Evolutionary conservation across 2,113 vertebrate species (phyloP).

Genomic region (Osmerus eperlanus): DNA sequence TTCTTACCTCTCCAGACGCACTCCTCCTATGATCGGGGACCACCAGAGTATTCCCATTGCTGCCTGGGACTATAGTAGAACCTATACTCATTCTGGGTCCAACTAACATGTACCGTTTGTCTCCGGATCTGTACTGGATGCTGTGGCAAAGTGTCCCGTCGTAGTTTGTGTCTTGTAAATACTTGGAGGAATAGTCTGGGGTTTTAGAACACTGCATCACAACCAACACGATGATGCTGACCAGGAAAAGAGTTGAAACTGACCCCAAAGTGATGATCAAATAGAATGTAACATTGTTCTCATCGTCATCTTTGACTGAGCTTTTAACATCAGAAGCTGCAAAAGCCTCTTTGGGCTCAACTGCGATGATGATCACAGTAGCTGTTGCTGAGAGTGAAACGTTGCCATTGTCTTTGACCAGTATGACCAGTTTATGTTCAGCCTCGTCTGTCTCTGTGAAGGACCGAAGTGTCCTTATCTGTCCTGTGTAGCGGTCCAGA

Average conservation of each 20-base stretch:
- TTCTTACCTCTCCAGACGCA: slow-evolving; percentile 29
- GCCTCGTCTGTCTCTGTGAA: slow-evolving; percentile 42
- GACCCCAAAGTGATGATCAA: slow-evolving; percentile 55
- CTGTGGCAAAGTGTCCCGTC: slow-evolving; percentile 64
- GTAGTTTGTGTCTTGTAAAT: slow-evolving; percentile 55
- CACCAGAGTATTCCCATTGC: slow-evolving; percentile 63
- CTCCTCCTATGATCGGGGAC: slow-evolving; percentile 53
- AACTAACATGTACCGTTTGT: slow-evolving; percentile 65
- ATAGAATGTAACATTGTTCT: slow-evolving; percentile 46
- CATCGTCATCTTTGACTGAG: slow-evolving; percentile 33
- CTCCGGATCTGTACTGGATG: slow-evolving; percentile 68
- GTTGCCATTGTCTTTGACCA: slow-evolving; percentile 49
- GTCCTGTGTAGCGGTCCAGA: slow-evolving; percentile 42
- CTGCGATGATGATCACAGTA: slow-evolving; percentile 31
- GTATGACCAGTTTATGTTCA: slow-evolving; percentile 38
- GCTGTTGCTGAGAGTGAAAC: slow-evolving; percentile 41
- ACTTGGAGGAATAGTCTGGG: slow-evolving; percentile 49
- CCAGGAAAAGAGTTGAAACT: slow-evolving; percentile 55
- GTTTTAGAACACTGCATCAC: slow-evolving; percentile 54
- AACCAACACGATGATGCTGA: slow-evolving; percentile 47
- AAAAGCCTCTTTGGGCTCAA: slow-evolving; percentile 45
- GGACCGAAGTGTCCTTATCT: slow-evolving; percentile 42
- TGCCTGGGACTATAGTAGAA: slow-evolving; percentile 61
- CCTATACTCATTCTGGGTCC: slow-evolving; percentile 66
- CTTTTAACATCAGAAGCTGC: slow-evolving; percentile 48